Conservation (phyloP, 2,888 invertebrate genomes). For the Ochropacha duplaris region DNA sequence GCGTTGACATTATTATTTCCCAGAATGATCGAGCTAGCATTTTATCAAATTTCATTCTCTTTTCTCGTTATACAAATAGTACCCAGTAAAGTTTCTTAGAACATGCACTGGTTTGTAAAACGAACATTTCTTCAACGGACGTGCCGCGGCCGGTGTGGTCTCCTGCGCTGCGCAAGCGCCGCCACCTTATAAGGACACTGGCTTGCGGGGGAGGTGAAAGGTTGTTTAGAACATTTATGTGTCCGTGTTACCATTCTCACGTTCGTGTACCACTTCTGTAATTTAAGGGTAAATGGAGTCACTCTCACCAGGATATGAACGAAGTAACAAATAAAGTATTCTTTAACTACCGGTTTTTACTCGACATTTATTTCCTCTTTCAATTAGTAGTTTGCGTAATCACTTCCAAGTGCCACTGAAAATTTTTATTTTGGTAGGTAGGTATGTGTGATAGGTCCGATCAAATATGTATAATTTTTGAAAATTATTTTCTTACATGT, state of each 20-base stretch:
- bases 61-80: neutral
- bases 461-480: neutral
- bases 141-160: slow-evolving; percentile 56
- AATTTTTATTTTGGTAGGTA: neutral
- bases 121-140: slow-evolving; percentile 27
- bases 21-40: neutral
- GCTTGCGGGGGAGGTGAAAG: slow-evolving; percentile 62
- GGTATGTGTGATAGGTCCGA: neutral
- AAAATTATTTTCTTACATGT: neutral
- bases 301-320: slow-evolving; percentile 12
- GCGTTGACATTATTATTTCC: neutral
- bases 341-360: neutral
- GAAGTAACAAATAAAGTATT: neutral
- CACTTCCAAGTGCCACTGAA: neutral
- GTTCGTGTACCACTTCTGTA: slow-evolving; percentile 27
- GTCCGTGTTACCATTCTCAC: slow-evolving; percentile 55
- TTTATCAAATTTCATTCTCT: neutral
- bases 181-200: slow-evolving; percentile 46
- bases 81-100: slow-evolving; percentile 8
- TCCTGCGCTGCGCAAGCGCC: slow-evolving; percentile 32
- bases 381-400: neutral
- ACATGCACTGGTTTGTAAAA: slow-evolving; percentile 14
- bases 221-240: slow-evolving; percentile 44
- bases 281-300: slow-evolving; percentile 12
- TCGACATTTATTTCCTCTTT: neutral